Percentiles rank a stretch among this genome's conserved stretches.
Evolutionary conservation across 1,140 invertebrate species (phyloP).

Genomic region (Trichomalopsis sarcophagae): DNA sequence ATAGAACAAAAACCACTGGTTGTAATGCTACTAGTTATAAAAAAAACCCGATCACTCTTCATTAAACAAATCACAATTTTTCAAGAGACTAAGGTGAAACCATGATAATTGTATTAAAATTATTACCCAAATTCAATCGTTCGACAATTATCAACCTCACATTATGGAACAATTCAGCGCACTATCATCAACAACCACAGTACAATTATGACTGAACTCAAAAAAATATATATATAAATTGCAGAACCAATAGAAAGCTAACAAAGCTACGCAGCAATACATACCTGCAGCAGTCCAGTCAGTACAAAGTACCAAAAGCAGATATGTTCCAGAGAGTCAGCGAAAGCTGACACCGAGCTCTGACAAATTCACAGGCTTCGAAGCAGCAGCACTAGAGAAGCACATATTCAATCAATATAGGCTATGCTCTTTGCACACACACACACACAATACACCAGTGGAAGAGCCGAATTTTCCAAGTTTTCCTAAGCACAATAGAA

Average conservation of each 20-base stretch:
- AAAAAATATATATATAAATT: neutral
- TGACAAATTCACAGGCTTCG: neutral
- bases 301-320: neutral
- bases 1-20: no score
- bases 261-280: slow-evolving; percentile 5
- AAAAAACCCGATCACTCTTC: neutral
- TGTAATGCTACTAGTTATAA: neutral
- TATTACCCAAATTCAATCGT: neutral
- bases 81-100: neutral
- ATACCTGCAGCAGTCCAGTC: slow-evolving; percentile 17
- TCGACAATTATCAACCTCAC: neutral
- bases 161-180: neutral
- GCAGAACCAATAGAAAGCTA: neutral
- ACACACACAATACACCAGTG: neutral
- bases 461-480: neutral
- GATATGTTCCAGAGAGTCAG: neutral
- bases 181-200: neutral
- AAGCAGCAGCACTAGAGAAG: slow-evolving; percentile 2
- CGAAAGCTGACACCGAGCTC: neutral
- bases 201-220: neutral
- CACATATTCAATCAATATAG: neutral
- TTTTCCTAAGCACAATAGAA: neutral
- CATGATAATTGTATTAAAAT: slow-evolving; percentile 4
- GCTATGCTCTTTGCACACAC: neutral
- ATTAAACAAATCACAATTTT: neutral